These are phyloP conservation scores for Nudaria mundana DNA, from an alignment of 2,888 invertebrate genomes.

Conservation along the genomic window DNA sequence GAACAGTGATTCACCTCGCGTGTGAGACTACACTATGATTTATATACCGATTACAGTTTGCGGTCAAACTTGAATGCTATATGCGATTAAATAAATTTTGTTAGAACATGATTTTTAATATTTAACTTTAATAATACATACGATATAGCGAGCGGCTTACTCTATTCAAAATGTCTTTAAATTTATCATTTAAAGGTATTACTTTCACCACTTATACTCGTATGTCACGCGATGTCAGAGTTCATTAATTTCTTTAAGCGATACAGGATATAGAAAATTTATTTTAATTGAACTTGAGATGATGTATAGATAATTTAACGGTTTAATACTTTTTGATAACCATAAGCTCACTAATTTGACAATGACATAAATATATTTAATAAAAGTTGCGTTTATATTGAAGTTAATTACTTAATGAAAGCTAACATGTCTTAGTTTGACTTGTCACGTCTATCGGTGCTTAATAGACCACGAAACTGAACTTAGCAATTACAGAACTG, in stretches of 20 bases:
- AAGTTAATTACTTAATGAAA: too few relatives aligned
- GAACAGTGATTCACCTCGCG: slow-evolving; percentile 75
- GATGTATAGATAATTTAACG: slow-evolving; percentile 15
- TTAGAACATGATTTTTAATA: slow-evolving; percentile 54
- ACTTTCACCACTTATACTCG: slow-evolving; percentile 65
- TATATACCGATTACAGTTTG: slow-evolving; percentile 63
- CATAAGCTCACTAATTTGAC: not conserved
- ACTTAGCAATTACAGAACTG: slow-evolving; percentile 13
- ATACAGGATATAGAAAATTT: slow-evolving; percentile 34
- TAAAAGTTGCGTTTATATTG: too few relatives aligned
- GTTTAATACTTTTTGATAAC: not conserved
- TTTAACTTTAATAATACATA: slow-evolving; percentile 46
- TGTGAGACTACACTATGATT: slow-evolving; percentile 66
- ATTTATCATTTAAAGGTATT: slow-evolving; percentile 51
- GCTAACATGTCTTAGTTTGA: too few relatives aligned
- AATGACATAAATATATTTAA: too few relatives aligned
- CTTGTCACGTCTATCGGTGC: too few relatives aligned
- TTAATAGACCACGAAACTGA: slow-evolving; percentile 8
- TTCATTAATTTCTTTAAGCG: slow-evolving; percentile 42
- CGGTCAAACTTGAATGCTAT: slow-evolving; percentile 57
- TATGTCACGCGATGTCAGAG: slow-evolving; percentile 58
- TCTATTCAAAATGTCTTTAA: slow-evolving; percentile 56
- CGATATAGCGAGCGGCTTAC: slow-evolving; percentile 37
- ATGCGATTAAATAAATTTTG: slow-evolving; percentile 55
- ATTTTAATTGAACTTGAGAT: slow-evolving; percentile 8